Conservation (phyloP, 2,113 vertebrate species). For the Siphamia tubifer region DNA sequence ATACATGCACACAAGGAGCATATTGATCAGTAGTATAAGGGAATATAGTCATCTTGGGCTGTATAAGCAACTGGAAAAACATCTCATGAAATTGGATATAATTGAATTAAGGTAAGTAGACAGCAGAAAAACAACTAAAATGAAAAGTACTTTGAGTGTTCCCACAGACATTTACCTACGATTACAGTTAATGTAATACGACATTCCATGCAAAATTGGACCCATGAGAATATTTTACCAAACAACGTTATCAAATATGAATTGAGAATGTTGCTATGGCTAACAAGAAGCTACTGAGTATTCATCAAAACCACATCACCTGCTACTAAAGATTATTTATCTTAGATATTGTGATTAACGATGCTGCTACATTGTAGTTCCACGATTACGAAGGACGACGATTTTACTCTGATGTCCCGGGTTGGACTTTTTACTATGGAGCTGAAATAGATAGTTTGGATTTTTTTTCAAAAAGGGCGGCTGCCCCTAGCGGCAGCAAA, state of each 20-base stretch:
- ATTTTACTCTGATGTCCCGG: background rate
- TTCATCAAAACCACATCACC: background rate
- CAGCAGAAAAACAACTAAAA: background rate
- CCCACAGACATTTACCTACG: too few relatives aligned
- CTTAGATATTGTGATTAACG: background rate
- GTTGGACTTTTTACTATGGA: too few relatives aligned
- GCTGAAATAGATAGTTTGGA: too few relatives aligned
- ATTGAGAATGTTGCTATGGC: conserved; percentile 27
- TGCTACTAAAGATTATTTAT: background rate
- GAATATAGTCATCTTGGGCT: background rate
- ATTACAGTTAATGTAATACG: too few relatives aligned
- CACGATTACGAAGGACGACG: background rate
- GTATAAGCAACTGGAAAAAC: background rate
- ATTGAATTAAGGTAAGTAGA: background rate
- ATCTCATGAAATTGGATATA: background rate
- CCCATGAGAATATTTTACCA: conserved; percentile 18
- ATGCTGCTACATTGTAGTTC: conserved; percentile 58
- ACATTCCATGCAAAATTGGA: background rate
- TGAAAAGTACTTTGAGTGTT: background rate
- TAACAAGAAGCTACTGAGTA: conserved; percentile 48
- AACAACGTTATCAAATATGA: conserved; percentile 5
- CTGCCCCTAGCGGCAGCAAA: too few relatives aligned
- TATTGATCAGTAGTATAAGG: background rate
- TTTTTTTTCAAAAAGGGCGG: too few relatives aligned
- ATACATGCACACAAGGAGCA: background rate